Conservation (phyloP, 2,113 vertebrate species). For the Triplophysa tibetana region DNA sequence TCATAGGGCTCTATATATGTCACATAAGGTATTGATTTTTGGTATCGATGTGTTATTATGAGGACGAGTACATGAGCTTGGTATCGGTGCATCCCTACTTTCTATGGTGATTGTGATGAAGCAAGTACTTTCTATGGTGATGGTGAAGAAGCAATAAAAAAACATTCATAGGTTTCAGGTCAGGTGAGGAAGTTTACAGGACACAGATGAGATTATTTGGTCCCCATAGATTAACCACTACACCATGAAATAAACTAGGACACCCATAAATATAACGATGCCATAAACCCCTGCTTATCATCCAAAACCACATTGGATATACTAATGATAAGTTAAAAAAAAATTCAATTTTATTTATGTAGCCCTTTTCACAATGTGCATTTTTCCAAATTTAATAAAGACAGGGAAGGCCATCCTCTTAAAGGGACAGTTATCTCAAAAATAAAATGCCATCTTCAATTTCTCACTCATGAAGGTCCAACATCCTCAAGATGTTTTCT, state of each 20-base stretch:
- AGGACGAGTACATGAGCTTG: too few relatives aligned
- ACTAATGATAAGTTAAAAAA: neutral
- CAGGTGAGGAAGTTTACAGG: neutral
- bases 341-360: neutral
- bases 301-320: neutral
- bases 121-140: too few relatives aligned
- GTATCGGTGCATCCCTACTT: too few relatives aligned
- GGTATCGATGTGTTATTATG: too few relatives aligned
- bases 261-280: constrained; percentile 38
- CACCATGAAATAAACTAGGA: constrained; percentile 40
- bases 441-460: too few relatives aligned
- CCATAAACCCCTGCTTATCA: constrained; percentile 2
- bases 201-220: constrained; percentile 22
- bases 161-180: constrained; percentile 34
- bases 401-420: neutral
- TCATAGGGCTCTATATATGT: too few relatives aligned
- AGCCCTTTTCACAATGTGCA: too few relatives aligned
- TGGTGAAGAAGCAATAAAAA: constrained; percentile 8
- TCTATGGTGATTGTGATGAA: neutral
- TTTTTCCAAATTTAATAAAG: neutral
- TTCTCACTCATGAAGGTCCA: too few relatives aligned
- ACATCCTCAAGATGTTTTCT: too few relatives aligned
- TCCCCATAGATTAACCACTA: constrained; percentile 34
- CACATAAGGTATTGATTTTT: too few relatives aligned
- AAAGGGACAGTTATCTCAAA: neutral